Base-by-base conservation (phyloP, 2,888 invertebrate species). In the Chromoteleia sp. region DNA sequence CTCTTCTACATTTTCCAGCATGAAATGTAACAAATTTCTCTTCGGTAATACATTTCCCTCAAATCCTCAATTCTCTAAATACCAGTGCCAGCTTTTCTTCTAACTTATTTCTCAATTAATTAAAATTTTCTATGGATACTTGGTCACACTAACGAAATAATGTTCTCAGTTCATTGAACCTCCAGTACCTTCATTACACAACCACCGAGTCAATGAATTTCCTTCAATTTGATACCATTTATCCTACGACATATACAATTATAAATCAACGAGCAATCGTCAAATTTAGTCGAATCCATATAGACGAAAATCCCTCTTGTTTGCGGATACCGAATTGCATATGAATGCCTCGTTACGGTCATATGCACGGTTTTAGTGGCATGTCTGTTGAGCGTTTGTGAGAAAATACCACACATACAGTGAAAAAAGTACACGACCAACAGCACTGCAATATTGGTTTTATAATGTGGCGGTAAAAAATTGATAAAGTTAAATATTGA, bases 301-400 rank as follows among this genome's bases (percentile, higher is more conserved):
- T 36, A 30, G 14, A 52, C 10, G 25, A 12, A 17, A 36, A 14
- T 41, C 41, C 12, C 48, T 61, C 63, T 33, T 14, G 63, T 33
- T 63, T 65, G 65, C 39, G 17, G 12, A 63, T 36, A 50, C 30
- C 10, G n/a, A 5, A 65, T 52, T 63, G 50, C 50, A 65, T 39
- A 15, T 52, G 65, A 65, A 50, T 50, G 50, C 25, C 39, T 65
- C 50, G 65, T 65, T 65, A 50, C 50, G 50, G 25, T 15, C 19
- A 21, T 36, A 33, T 21, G 36, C 21, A 36, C 21, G 19, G 50
- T 39, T 56, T 56, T 30, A 29, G 25, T 17, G 29, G 29, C 7
- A 2, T 30, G 36, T 36, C n/a, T 56, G 19, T 5, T 4, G 19
- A 12, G 10, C 8, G 5, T 25, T 52, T 33, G 8, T 17, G 52